A percentile compares a stretch with the other conserved stretches of the same genome.
Evolutionary conservation across 2,888 invertebrate species (phyloP).

Genomic region (Cephus spinipes): DNA sequence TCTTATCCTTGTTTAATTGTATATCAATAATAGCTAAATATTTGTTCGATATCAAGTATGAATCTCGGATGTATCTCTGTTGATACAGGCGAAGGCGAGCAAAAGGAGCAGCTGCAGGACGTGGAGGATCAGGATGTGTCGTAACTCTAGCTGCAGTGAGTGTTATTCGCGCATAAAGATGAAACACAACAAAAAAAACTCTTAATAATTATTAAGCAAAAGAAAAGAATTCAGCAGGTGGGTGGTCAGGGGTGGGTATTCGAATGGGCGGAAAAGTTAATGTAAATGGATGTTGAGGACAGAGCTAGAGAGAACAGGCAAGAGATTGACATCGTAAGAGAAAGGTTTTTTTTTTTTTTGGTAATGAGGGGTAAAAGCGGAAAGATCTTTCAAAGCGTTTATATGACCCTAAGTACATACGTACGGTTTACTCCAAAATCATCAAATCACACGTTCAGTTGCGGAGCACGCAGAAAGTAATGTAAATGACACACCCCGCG

Average conservation of each 20-base stretch:
- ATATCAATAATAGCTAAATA: background rate
- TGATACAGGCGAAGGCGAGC: constrained; percentile 85
- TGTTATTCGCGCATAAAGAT: constrained; percentile 65
- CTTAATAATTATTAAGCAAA: constrained; percentile 30
- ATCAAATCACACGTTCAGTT: constrained; percentile 53
- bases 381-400: constrained; percentile 55
- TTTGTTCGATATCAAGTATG: background rate
- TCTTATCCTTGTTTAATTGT: background rate
- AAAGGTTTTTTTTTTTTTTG: background rate
- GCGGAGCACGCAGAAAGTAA: constrained; percentile 54
- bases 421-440: constrained; percentile 56
- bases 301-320: constrained; percentile 40
- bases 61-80: constrained; percentile 18
- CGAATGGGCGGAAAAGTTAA: constrained; percentile 24
- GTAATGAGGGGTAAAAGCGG: constrained; percentile 21
- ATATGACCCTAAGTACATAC: constrained; percentile 58
- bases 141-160: constrained; percentile 76
- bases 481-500: constrained; percentile 48
- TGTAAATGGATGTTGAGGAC: constrained; percentile 20
- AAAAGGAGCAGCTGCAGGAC: constrained; percentile 92
- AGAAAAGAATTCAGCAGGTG: constrained; percentile 14
- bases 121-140: constrained; percentile 96
- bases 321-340: background rate
- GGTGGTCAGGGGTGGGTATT: constrained; percentile 29
- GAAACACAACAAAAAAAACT: constrained; percentile 58